These are phyloP conservation scores for Scatophagus argus DNA, from an alignment of 2,113 vertebrate species.

Conservation along the genomic window DNA sequence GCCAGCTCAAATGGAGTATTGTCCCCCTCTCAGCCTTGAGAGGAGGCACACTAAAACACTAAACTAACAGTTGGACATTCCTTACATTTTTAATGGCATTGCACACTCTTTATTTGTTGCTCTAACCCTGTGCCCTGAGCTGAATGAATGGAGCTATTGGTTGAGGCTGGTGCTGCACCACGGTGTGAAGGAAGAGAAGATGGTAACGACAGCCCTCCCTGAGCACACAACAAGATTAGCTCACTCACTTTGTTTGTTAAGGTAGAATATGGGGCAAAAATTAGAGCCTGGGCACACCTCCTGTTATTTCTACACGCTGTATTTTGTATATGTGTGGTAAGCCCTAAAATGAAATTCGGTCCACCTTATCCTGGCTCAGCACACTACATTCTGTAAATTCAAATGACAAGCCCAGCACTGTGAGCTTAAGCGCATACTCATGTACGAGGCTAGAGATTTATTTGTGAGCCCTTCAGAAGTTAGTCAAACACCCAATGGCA, in stretches of 20 bases:
- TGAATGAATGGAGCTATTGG: slow-evolving; percentile 86
- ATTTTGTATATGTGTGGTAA: slow-evolving; percentile 46
- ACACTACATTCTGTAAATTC: slow-evolving; percentile 37
- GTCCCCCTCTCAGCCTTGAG: slow-evolving; percentile 79
- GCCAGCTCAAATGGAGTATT: slow-evolving; percentile 81
- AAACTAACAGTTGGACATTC: slow-evolving; percentile 92
- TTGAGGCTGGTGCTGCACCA: slow-evolving; percentile 78
- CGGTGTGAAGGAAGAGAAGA: slow-evolving; percentile 72
- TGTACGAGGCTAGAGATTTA: slow-evolving; percentile 53
- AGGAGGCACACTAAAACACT: slow-evolving; percentile 84
- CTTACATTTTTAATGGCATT: slow-evolving; percentile 89
- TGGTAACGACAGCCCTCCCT: slow-evolving; percentile 67
- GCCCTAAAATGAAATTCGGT: slow-evolving; percentile 57
- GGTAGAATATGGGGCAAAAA: slow-evolving; percentile 64
- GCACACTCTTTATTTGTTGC: slow-evolving; percentile 91
- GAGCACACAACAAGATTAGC: slow-evolving; percentile 71
- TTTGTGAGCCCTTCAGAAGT: slow-evolving; percentile 65
- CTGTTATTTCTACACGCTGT: slow-evolving; percentile 58
- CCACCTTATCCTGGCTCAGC: slow-evolving; percentile 29
- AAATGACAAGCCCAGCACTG: slow-evolving; percentile 53
- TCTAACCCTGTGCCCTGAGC: slow-evolving; percentile 88
- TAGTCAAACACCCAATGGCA: slow-evolving; percentile 60
- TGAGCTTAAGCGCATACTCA: slow-evolving; percentile 33
- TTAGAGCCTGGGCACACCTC: slow-evolving; percentile 63
- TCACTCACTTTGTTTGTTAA: slow-evolving; percentile 70